Percentiles rank a stretch among this genome's conserved stretches.
phyloP scores from a whole-genome alignment of 35 echinoderm and acorn worm species.

The Eucidaris tribuloides region DNA sequence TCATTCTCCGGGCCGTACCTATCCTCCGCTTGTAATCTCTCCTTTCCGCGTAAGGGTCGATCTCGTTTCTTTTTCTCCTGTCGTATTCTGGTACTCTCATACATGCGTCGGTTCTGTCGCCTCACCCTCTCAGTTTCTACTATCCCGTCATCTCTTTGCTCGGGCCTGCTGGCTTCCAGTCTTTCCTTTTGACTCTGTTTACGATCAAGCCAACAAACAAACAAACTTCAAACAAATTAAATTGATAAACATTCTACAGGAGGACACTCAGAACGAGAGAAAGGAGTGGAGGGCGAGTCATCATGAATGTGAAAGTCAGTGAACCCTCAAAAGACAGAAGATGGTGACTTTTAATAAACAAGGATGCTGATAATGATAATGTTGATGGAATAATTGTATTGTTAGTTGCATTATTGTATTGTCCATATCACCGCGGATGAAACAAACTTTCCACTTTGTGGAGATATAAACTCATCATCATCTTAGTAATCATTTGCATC shows the following conservation, averaged over 20 bases:
- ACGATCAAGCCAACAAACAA: background rate
- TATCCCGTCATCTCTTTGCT: conserved; percentile 31
- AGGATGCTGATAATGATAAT: no score
- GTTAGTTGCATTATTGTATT: no score
- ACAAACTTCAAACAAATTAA: background rate
- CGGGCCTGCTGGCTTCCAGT: conserved; percentile 34
- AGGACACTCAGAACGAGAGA: no score
- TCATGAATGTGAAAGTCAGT: no score
- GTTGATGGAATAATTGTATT: no score
- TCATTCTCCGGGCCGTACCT: background rate
- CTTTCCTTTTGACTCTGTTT: conserved; percentile 35
- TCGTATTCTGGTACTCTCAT: background rate
- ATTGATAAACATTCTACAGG: background rate
- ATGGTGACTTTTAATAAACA: no score
- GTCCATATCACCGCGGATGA: no score
- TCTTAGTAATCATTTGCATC: no score
- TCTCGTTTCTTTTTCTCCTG: background rate
- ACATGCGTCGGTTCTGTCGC: background rate
- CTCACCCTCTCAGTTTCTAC: background rate
- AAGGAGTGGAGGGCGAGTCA: no score
- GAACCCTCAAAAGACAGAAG: no score
- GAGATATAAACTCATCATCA: no score
- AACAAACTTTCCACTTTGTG: no score
- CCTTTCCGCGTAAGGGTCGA: background rate
- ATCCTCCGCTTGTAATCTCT: background rate